These are phyloP conservation scores for Cryptus viduatorius DNA, from an alignment of 2,888 invertebrate species.

Conservation along the genomic window DNA sequence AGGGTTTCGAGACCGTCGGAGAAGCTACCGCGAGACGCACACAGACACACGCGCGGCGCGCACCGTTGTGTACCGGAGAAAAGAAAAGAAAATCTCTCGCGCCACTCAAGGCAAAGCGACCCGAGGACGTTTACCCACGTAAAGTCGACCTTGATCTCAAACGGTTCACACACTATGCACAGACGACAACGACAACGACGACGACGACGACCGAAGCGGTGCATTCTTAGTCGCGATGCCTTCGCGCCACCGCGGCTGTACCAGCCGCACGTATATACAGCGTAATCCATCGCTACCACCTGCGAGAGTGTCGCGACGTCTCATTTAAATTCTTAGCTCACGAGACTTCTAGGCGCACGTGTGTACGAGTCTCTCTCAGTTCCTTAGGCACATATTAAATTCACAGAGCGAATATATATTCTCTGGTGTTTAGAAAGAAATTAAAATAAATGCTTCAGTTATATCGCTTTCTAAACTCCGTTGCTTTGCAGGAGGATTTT, in stretches of 20 bases:
- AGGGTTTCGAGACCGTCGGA: conserved; percentile 31
- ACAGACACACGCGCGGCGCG: conserved; percentile 8
- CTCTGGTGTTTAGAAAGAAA: neutral
- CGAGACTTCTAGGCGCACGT: conserved; percentile 36
- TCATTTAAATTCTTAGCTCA: conserved; percentile 54
- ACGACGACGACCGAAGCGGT: conserved; percentile 49
- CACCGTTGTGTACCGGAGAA: conserved; percentile 18
- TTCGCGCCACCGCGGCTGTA: conserved; percentile 41
- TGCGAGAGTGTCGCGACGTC: conserved; percentile 56
- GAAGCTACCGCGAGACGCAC: conserved; percentile 3
- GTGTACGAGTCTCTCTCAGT: neutral
- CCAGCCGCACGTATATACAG: conserved; percentile 11
- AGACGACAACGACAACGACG: conserved; percentile 67
- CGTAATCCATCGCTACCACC: conserved; percentile 64
- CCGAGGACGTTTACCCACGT: conserved; percentile 79
- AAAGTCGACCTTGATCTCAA: conserved; percentile 80
- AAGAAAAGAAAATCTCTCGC: conserved; percentile 50
- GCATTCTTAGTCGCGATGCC: conserved; percentile 54
- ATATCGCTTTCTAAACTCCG: neutral
- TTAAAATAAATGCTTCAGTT: neutral
- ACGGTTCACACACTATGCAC: conserved; percentile 75
- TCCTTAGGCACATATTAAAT: conserved; percentile 26
- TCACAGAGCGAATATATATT: neutral
- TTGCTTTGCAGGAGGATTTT: neutral
- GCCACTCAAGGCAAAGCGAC: conserved; percentile 65